phyloP scores from a whole-genome alignment of 2,888 invertebrate genomes.

The Himalopsyche japonica region DNA sequence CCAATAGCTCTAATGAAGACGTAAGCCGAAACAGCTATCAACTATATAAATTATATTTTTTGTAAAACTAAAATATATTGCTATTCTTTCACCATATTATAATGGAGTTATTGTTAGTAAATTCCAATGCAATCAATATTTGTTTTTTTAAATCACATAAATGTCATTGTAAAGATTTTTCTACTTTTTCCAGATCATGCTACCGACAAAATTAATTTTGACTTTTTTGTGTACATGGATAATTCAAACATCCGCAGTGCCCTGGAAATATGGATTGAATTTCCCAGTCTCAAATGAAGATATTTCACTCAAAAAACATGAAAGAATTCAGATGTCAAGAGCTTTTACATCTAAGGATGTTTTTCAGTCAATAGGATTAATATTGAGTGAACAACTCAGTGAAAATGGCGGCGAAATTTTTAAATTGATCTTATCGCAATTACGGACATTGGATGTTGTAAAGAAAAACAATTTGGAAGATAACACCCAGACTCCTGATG shows the following conservation, averaged over 20 bases:
- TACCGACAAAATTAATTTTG: background rate
- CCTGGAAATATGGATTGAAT: background rate
- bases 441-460: background rate
- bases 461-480: background rate
- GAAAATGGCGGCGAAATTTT: background rate
- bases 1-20: too few species aligned
- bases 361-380: background rate
- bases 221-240: background rate
- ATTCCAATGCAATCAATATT: too few species aligned
- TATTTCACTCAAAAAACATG: background rate
- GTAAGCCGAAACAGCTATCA: too few species aligned
- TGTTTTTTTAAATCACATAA: too few species aligned
- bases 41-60: too few species aligned
- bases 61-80: too few species aligned
- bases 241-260: background rate
- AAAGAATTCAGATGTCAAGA: background rate
- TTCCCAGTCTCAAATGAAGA: background rate
- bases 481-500: background rate
- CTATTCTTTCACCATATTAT: too few species aligned
- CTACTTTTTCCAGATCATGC: slow-evolving; percentile 3
- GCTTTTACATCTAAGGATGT: background rate
- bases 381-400: background rate
- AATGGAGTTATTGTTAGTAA: too few species aligned
- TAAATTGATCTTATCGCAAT: background rate
- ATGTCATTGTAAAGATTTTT: background rate